These are phyloP conservation scores for Nematostella vectensis DNA, from an alignment of 92 coral and sea anemone genomes.

Conservation along the genomic window DNA sequence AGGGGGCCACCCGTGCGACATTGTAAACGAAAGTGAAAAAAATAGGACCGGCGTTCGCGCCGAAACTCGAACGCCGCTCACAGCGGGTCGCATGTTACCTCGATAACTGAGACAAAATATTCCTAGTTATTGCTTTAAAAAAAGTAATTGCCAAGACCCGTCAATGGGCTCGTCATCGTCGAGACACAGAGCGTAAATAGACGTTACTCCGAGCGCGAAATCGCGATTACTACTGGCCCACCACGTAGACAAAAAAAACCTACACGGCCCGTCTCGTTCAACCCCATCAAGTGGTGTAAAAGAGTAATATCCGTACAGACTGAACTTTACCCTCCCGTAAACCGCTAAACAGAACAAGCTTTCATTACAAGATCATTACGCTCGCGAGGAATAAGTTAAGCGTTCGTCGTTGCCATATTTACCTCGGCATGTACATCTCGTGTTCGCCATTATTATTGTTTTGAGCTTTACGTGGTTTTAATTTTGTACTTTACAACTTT, in stretches of 20 bases:
- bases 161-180: not conserved
- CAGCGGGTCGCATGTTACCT: not conserved
- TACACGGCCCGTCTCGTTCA: not conserved
- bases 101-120: slow-evolving; percentile 2
- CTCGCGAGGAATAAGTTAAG: not conserved
- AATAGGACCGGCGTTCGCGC: not conserved
- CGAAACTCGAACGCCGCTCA: not conserved
- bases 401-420: not conserved
- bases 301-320: slow-evolving; percentile 4
- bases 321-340: slow-evolving; percentile 29
- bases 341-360: slow-evolving; percentile 26
- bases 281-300: slow-evolving; percentile 6
- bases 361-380: slow-evolving; percentile 6
- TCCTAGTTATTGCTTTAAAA: not conserved
- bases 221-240: too few relatives aligned
- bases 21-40: too few relatives aligned
- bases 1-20: too few relatives aligned
- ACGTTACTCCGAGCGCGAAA: too few relatives aligned
- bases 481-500: not conserved
- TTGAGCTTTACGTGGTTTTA: not conserved
- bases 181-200: too few relatives aligned
- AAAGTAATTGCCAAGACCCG: not conserved
- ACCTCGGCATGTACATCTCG: not conserved
- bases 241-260: not conserved
- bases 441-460: not conserved